Percentiles rank a stretch among this genome's conserved stretches.
These are phyloP conservation scores for Tanytarsus gracilentus DNA, from an alignment of 2,888 invertebrate genomes.

Conservation along the genomic window DNA sequence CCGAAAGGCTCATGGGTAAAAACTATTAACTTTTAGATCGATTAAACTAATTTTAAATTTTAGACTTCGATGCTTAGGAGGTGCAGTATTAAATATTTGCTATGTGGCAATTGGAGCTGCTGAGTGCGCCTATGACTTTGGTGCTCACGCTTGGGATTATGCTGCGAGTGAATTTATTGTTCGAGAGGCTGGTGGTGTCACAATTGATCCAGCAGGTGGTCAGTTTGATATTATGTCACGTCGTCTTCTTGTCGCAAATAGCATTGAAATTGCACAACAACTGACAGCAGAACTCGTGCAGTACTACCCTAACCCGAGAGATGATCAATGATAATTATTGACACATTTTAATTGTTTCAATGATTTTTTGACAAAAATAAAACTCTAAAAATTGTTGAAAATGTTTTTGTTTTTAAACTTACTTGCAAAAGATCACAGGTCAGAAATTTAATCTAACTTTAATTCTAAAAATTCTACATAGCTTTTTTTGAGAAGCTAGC, in stretches of 20 bases:
- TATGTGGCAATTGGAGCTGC: constrained; percentile 84
- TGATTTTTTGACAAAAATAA: no score
- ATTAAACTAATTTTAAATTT: constrained; percentile 29
- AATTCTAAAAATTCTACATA: no score
- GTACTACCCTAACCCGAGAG: constrained; percentile 62
- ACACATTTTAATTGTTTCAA: no score
- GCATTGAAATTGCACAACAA: constrained; percentile 60
- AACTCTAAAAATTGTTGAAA: no score
- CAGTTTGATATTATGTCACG: constrained; percentile 73
- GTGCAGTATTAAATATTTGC: constrained; percentile 89
- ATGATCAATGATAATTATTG: constrained; percentile 38
- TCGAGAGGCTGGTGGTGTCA: constrained; percentile 86
- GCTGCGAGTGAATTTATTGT: constrained; percentile 85
- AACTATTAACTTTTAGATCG: background rate
- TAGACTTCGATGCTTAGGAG: constrained; percentile 76
- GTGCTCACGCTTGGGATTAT: constrained; percentile 91
- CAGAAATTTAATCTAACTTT: no score
- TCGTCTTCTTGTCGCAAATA: constrained; percentile 69
- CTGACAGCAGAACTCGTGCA: constrained; percentile 55
- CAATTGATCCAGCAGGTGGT: constrained; percentile 77
- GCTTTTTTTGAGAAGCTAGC: no score
- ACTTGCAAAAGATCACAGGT: no score
- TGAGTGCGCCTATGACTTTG: constrained; percentile 85
- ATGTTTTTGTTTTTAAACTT: no score
- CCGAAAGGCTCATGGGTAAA: constrained; percentile 63